Evolutionary conservation across 2,888 invertebrate species (phyloP).

Genomic region (Eledona agricola): DNA sequence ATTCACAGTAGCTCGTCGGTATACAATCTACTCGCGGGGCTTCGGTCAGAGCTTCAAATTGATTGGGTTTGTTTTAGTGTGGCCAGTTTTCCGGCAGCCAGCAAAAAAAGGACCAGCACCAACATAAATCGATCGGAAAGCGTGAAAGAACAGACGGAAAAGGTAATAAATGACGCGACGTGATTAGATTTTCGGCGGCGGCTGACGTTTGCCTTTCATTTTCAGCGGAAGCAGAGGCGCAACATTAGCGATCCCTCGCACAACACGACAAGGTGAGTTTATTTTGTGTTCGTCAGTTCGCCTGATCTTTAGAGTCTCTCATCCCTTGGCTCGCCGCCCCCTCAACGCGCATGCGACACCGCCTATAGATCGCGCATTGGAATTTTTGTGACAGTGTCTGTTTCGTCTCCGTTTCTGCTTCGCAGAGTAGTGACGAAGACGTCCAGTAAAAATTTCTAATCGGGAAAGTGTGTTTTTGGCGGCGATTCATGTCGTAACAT

Average conservation of each 20-base stretch:
- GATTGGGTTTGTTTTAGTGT: constrained; percentile 55
- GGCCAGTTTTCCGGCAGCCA: constrained; percentile 56
- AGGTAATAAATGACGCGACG: constrained; percentile 50
- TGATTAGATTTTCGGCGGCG: constrained; percentile 9
- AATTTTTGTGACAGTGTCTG: constrained; percentile 32
- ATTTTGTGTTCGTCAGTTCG: not conserved
- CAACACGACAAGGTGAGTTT: constrained; percentile 73
- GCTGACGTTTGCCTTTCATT: constrained; percentile 33
- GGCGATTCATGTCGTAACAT: no score
- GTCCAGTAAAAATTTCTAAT: no score
- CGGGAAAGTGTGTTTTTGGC: no score
- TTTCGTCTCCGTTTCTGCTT: constrained; percentile 23
- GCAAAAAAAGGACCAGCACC: constrained; percentile 55
- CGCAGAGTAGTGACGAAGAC: no score
- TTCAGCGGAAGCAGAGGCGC: constrained; percentile 73
- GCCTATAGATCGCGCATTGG: constrained; percentile 36
- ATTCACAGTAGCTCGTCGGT: constrained; percentile 1
- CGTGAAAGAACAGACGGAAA: constrained; percentile 63
- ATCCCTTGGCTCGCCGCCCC: constrained; percentile 24
- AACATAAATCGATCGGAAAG: constrained; percentile 62
- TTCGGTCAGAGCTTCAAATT: no score
- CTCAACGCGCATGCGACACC: constrained; percentile 34
- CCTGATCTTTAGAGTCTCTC: constrained; percentile 16
- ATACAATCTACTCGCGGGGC: no score
- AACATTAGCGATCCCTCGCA: constrained; percentile 85